phyloP scores from a whole-genome alignment of 1,140 invertebrate genomes.

The Orius insidiosus region DNA sequence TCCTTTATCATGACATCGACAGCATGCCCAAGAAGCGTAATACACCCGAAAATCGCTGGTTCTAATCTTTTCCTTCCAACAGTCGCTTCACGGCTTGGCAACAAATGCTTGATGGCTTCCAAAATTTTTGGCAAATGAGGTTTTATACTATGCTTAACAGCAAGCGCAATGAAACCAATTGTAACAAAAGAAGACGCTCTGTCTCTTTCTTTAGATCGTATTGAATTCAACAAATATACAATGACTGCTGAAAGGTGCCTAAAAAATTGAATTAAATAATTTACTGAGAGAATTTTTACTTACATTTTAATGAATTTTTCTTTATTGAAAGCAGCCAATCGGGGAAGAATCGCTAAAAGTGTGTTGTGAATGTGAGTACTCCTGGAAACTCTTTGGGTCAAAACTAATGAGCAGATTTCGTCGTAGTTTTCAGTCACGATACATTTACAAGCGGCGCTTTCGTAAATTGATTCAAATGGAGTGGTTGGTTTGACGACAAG shows the following conservation, averaged over 20 bases:
- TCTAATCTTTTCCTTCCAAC: constrained; percentile 60
- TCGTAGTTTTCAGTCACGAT: constrained; percentile 72
- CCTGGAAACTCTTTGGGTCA: constrained; percentile 56
- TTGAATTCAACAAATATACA: constrained; percentile 52
- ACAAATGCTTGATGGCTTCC: constrained; percentile 59
- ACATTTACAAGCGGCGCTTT: constrained; percentile 72
- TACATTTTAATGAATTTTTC: constrained; percentile 50
- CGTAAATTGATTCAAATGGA: constrained; percentile 34
- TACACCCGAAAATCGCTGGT: constrained; percentile 82
- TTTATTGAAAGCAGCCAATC: constrained; percentile 82
- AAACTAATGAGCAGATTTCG: constrained; percentile 57
- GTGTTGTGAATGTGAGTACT: constrained; percentile 74
- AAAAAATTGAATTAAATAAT: constrained; percentile 9
- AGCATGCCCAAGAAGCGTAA: constrained; percentile 81
- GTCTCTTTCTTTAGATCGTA: constrained; percentile 66
- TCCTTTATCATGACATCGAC: constrained; percentile 48
- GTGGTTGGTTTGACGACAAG: constrained; percentile 4
- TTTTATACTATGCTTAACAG: constrained; percentile 68
- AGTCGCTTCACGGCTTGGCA: constrained; percentile 54
- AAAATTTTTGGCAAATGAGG: constrained; percentile 68
- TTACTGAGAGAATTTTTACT: constrained; percentile 12
- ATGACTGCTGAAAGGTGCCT: constrained; percentile 64
- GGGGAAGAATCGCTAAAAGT: constrained; percentile 73
- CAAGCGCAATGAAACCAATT: constrained; percentile 77
- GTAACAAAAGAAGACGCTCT: constrained; percentile 72